These are phyloP conservation scores for Eulemur albifrons DNA, from an alignment of 2,797 vertebrate species.

Conservation along the genomic window DNA sequence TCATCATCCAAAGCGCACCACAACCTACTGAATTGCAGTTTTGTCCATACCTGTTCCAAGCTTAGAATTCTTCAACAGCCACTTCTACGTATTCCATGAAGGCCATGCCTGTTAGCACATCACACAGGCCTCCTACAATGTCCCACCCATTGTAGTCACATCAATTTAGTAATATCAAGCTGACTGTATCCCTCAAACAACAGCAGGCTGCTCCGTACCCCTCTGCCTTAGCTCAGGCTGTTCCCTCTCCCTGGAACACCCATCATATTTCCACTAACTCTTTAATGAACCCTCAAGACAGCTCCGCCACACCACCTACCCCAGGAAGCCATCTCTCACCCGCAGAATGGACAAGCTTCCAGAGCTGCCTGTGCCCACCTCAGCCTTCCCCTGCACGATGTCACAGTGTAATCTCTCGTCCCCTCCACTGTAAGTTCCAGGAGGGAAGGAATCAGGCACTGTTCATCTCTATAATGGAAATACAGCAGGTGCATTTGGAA, in stretches of 20 bases:
- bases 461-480: background rate
- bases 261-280: background rate
- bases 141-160: background rate
- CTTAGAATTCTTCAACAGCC: background rate
- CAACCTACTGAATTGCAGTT: background rate
- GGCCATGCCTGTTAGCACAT: background rate
- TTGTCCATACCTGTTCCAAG: background rate
- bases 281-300: background rate
- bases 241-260: background rate
- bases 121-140: background rate
- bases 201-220: background rate
- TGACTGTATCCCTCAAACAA: too few species aligned
- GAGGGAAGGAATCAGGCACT: background rate
- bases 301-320: background rate
- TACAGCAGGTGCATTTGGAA: background rate
- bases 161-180: background rate
- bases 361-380: background rate
- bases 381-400: background rate
- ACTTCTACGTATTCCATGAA: too few species aligned
- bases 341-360: background rate
- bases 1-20: background rate
- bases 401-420: background rate
- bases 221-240: background rate
- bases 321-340: background rate
- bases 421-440: background rate